Evolutionary conservation across 2,797 vertebrate species (phyloP), one percentile per base, ranked within the genome.

Genomic region (Acestrorhynchus altus): DNA sequence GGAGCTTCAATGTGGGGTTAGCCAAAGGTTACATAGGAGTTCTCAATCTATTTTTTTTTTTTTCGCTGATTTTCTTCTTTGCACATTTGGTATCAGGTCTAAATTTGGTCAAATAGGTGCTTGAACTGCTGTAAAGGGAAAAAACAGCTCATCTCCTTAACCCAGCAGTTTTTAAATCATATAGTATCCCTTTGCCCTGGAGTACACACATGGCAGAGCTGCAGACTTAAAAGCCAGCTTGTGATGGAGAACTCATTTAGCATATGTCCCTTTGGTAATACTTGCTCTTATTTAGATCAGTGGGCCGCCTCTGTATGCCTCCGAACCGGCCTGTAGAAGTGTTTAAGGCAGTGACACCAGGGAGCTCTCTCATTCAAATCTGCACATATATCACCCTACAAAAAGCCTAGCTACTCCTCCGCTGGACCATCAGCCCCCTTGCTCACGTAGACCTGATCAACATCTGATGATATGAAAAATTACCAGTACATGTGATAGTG

Each of bases 361-460:
- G 52, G 74, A 79, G 60, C n/a, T 20, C n/a, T 73, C 35, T 46
- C 69, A 35, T 51, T 35, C 68, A 77, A 67, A 28, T 69, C 68
- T 10, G 68, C 49, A 74, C 74, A 81, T 77, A 81, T 74, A 71
- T 74, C 83, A 77, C 72, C n/a, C 52, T 76, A 74, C 49, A 74
- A 76, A 81, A 79, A 81, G 69, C 73, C 15, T 6, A 69, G 44
- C 8, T 18, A 61, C 44, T 56, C 31, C 51, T n/a, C 28, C n/a
- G n/a, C 56, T 60, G 56, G 47, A 69, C 47, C 26, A 39, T 51
- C 56, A 60, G 31, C 20, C 69, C 6, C n/a, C 26, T 72, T 4
- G 24, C 64, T 52, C 57, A 20, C 31, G 12, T 13, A 26, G 11
- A 51, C 35, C 76, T 74, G 71, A 52, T 51, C 44, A 69, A 22